Percentiles rank a stretch among this genome's conserved stretches.
Conservation (phyloP, 1,140 invertebrate genomes). For the Melanaphis sacchari region DNA sequence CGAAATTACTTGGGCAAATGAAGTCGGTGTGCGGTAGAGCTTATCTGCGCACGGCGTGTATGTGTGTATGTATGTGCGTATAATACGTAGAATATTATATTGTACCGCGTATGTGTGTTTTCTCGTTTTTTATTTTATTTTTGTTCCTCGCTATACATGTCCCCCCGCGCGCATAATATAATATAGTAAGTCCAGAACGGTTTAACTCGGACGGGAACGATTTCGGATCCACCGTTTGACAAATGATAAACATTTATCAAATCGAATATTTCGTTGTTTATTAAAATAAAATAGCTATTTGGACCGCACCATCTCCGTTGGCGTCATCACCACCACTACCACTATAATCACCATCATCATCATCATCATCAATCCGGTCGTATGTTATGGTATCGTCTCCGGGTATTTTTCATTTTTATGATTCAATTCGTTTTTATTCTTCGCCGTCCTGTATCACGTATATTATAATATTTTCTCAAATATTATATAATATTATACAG, state of each 20-base stretch:
- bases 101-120: background rate
- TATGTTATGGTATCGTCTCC: constrained; percentile 18
- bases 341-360: background rate
- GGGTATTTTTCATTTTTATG: constrained; percentile 55
- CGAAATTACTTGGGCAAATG: constrained; percentile 52
- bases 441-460: background rate
- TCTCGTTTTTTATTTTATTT: background rate
- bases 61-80: background rate
- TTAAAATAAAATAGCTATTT: constrained; percentile 58
- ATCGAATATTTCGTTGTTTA: constrained; percentile 52
- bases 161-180: background rate
- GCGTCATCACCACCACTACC: background rate
- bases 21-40: constrained; percentile 56
- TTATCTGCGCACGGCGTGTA: background rate
- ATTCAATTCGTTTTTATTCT: constrained; percentile 28
- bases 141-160: background rate
- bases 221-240: constrained; percentile 43
- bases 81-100: background rate
- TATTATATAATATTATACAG: constrained; percentile 8
- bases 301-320: constrained; percentile 3
- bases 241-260: constrained; percentile 57
- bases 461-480: background rate
- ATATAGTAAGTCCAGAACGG: constrained; percentile 35
- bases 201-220: constrained; percentile 46
- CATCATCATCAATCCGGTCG: constrained; percentile 30